These are phyloP conservation scores for Herminia tarsipennalis DNA, from an alignment of 2,888 invertebrate species.

Conservation along the genomic window DNA sequence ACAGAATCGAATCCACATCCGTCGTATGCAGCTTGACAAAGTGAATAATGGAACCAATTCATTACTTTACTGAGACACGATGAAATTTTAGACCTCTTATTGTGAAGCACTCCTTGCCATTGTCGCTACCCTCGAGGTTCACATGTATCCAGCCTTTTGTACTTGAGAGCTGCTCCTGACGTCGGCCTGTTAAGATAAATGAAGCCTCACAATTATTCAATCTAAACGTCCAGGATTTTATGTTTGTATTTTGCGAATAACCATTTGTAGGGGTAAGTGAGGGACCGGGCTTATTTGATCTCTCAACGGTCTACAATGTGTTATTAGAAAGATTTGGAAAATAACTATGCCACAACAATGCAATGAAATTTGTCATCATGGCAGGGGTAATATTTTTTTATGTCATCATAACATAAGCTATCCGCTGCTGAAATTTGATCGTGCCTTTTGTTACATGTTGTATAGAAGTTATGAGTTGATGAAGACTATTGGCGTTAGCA, in stretches of 20 bases:
- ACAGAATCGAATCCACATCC: conserved; percentile 42
- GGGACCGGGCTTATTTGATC: no score
- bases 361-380: no score
- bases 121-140: conserved; percentile 62
- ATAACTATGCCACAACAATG: no score
- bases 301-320: no score
- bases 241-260: conserved; percentile 12
- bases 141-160: conserved; percentile 72
- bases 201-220: conserved; percentile 72
- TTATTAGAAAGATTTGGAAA: no score
- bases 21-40: conserved; percentile 43
- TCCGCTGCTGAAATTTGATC: no score
- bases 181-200: conserved; percentile 72
- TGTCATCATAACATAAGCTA: no score
- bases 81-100: conserved; percentile 63
- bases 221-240: conserved; percentile 41
- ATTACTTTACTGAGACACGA: conserved; percentile 51
- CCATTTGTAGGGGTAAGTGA: background rate
- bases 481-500: no score
- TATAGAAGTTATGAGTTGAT: no score
- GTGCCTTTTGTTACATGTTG: no score
- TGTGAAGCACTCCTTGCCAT: conserved; percentile 55
- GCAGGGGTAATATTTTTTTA: no score
- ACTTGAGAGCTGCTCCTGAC: conserved; percentile 67
- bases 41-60: conserved; percentile 53